phyloP scores from a whole-genome alignment of 2,113 vertebrate genomes.

The Notarius quadriscutis region DNA sequence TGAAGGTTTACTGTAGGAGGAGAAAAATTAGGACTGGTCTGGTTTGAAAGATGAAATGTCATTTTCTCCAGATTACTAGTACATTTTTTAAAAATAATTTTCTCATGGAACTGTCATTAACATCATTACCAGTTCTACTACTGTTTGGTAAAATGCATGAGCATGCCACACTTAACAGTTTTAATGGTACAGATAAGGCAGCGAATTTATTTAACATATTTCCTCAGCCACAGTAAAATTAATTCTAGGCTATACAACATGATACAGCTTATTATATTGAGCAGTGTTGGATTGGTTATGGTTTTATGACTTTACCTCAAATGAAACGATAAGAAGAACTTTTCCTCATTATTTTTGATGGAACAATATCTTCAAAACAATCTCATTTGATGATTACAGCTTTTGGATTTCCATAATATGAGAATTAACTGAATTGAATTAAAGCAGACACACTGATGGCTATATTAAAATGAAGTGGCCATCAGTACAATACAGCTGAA shows the following conservation, averaged over 20 bases:
- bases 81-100: not conserved
- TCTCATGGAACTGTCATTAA: not conserved
- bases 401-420: not conserved
- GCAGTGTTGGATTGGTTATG: not conserved
- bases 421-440: too few species aligned
- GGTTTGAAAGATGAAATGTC: not conserved
- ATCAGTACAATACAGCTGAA: not conserved
- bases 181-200: not conserved
- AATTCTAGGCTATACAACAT: not conserved
- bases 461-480: not conserved
- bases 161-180: not conserved
- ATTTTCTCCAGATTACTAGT: not conserved
- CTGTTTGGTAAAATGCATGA: not conserved
- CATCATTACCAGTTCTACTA: not conserved
- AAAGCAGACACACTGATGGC: not conserved
- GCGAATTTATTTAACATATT: not conserved
- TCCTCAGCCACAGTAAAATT: not conserved
- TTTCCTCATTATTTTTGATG: not conserved
- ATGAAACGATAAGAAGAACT: not conserved
- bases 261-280: not conserved
- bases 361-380: not conserved
- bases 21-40: not conserved
- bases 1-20: not conserved
- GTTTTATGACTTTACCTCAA: not conserved
- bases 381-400: not conserved